A percentile compares a stretch with the other conserved stretches of the same genome.
Conservation (phyloP, 2,113 vertebrate species). For the Silurus glanis region DNA sequence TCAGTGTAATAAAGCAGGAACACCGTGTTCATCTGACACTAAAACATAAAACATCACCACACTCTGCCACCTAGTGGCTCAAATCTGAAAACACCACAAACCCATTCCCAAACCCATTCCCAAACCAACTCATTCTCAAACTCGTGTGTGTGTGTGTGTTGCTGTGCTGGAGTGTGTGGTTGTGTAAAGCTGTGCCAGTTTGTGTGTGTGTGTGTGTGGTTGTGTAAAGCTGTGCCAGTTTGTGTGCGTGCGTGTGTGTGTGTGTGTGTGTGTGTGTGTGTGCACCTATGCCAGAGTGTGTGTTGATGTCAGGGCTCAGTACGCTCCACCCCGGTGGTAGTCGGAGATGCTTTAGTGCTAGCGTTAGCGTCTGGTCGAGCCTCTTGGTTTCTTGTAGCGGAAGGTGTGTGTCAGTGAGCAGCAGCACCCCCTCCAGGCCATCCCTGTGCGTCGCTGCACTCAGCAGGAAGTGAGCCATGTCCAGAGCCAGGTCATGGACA, state of each 20-base stretch:
- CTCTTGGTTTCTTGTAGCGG: constrained; percentile 74
- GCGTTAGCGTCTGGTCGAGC: constrained; percentile 78
- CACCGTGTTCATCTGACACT: background rate
- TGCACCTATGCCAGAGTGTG: background rate
- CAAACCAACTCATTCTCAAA: no score
- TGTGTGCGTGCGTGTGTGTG: constrained; percentile 2
- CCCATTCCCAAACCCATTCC: background rate
- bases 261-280: background rate
- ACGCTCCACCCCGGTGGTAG: constrained; percentile 76
- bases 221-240: background rate
- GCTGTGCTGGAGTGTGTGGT: no score
- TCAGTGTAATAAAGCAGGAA: background rate
- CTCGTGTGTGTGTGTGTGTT: no score
- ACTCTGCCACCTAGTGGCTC: background rate
- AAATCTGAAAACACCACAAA: background rate
- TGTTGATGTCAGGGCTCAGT: constrained; percentile 65
- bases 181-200: no score
- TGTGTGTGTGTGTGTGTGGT: background rate
- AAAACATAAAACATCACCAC: background rate
- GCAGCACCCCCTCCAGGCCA: constrained; percentile 78
- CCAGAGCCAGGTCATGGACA: constrained; percentile 81
- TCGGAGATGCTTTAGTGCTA: constrained; percentile 81
- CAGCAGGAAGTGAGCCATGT: constrained; percentile 82
- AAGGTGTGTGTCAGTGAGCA: constrained; percentile 76
- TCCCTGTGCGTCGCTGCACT: constrained; percentile 74